Base-by-base conservation (phyloP, 1,140 invertebrate species). In the Eumeta japonica region DNA sequence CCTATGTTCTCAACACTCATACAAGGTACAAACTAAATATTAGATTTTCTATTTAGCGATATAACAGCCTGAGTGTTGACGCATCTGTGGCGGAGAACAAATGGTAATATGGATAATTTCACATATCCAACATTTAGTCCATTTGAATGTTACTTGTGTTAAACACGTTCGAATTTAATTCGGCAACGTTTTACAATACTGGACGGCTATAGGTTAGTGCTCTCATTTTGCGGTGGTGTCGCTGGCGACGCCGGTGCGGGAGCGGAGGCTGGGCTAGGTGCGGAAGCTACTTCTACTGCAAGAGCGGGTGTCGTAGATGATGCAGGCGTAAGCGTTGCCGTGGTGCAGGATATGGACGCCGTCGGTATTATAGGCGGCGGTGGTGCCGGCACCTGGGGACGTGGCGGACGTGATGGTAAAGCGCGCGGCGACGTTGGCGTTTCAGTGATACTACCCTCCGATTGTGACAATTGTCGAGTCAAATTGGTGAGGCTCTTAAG, bases 361-460 rank as follows among this genome's bases (percentile, higher is more conserved):
- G 49, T 46, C 30, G 59, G 54, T 10, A 62, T 61, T 12, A 67
- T 67, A 29, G 65, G 65, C 29, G 67, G 66, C 16, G 59, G 56
- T 3, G 58, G 59, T 32, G 55, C 46, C 5, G 44, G 50, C 10
- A 65, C 65, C 0, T 59, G 54, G 37, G 55, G 56, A 14, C 53
- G 54, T n/a, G 49, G 49, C 19, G 52, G 44, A 5, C 54, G 50
- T 35, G 52, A 62, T 34, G 61, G 54, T 14, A 53, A 58, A 3
- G 39, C 28, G n/a, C 52, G 41, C 19, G 68, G 68, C 5, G 64
- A 65, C 29, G 51, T 47, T 13, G 58, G 55, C 32, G 52, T 55
- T 17, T 74, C 72, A 24, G 71, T 55, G 43, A 75, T 75, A 42
- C 66, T 72, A 37, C 72, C 70, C 39, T 75, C 72, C 9, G 72